These are phyloP conservation scores for Microctonus hyperodae DNA, from an alignment of 2,888 invertebrate genomes.

Conservation along the genomic window DNA sequence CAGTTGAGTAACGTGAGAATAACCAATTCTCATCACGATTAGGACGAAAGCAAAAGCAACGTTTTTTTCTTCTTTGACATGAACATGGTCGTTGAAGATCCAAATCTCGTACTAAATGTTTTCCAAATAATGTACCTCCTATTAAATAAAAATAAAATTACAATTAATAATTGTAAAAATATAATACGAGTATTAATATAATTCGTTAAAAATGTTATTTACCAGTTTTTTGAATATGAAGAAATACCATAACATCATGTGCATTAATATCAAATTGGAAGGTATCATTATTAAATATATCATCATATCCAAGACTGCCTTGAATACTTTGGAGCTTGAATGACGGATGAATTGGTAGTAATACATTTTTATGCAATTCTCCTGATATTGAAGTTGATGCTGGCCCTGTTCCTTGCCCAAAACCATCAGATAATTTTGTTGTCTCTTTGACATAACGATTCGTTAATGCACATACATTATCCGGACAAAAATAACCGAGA, in stretches of 20 bases:
- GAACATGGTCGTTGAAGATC: conserved; percentile 92
- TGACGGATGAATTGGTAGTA: conserved; percentile 53
- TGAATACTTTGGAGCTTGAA: conserved; percentile 58
- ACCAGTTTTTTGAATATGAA: conserved; percentile 99
- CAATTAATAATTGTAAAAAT: not conserved
- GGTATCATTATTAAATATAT: conserved; percentile 80
- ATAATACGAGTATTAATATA: not conserved
- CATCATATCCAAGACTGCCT: conserved; percentile 79
- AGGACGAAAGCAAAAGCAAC: conserved; percentile 91
- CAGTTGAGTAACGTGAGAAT: conserved; percentile 96
- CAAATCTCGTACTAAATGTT: conserved; percentile 94
- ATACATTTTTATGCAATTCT: conserved; percentile 54
- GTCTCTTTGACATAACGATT: conserved; percentile 66
- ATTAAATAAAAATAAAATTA: conserved; percentile 21
- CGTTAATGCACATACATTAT: conserved; percentile 82
- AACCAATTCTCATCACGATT: conserved; percentile 96
- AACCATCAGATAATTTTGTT: conserved; percentile 50
- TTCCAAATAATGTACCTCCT: conserved; percentile 95
- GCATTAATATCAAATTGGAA: conserved; percentile 90
- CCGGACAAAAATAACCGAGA: conserved; percentile 89
- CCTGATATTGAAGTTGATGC: conserved; percentile 47
- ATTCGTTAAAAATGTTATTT: conserved; percentile 35
- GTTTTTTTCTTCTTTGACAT: conserved; percentile 87
- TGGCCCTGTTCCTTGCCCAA: conserved; percentile 44
- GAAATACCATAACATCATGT: conserved; percentile 96